Evolutionary conservation across 2,888 invertebrate genomes (phyloP).

Genomic region (Poecilobothrus nobilitatus): DNA sequence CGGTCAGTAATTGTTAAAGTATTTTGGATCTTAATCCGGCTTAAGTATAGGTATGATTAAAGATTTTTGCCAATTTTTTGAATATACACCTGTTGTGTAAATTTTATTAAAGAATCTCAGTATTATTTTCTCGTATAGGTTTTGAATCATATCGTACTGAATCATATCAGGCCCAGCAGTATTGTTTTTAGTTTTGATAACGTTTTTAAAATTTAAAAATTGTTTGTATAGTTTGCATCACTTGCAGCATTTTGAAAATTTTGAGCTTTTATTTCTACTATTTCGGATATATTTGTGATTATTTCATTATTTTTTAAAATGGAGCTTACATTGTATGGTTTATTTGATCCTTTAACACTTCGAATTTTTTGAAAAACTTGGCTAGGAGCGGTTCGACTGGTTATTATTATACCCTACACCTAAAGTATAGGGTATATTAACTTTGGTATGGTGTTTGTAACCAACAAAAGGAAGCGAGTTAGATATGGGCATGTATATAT

Average conservation of each 20-base stretch:
- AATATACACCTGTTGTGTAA: neutral
- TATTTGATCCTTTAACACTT: neutral
- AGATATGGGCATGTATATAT: too few species aligned
- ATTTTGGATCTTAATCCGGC: neutral
- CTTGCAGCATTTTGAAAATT: neutral
- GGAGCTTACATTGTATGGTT: neutral
- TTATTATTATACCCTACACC: too few species aligned
- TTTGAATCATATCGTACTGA: slow-evolving; percentile 8
- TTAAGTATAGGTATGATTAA: slow-evolving; percentile 7
- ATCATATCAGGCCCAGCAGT: neutral
- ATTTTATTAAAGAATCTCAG: slow-evolving; percentile 8
- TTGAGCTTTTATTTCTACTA: neutral
- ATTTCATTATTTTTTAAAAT: neutral
- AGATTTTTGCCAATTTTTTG: slow-evolving; percentile 11
- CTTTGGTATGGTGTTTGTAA: too few species aligned
- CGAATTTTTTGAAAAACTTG: neutral
- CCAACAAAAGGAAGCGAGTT: too few species aligned
- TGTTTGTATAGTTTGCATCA: neutral
- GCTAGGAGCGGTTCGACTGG: too few species aligned
- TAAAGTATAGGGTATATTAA: too few species aligned
- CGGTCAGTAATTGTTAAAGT: slow-evolving; percentile 8
- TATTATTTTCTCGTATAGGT: neutral
- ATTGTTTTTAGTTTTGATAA: neutral
- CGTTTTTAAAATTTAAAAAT: neutral
- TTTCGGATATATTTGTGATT: neutral